Evolutionary conservation across 2,113 vertebrate species (phyloP), one percentile per base, ranked within the genome.

Genomic region (Microcebus jonahi): DNA sequence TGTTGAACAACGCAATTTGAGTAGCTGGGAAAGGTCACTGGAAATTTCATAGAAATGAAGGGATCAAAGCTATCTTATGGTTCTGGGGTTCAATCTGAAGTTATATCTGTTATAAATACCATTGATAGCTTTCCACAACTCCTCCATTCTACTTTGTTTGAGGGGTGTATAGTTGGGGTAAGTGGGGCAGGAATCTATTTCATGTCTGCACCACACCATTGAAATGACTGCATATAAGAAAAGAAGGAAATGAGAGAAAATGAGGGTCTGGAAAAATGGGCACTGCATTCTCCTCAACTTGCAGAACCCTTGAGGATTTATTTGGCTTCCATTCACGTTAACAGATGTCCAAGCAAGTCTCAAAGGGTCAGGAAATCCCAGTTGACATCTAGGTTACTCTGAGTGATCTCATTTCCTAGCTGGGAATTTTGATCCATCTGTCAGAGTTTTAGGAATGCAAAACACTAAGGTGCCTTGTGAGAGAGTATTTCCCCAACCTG

Each of bases 401-500:
- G 87, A n/a, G 71, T 95, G 79, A 95, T 83, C 89, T 94, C 48
- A 85, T 91, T 91, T 95, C 31, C 89, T 92, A 82, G 36, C 23
- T 65, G 45, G n/a, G 27, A 91, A 75, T 36, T 91, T 63, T 20
- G 8, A 29, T 68, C 81, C 86, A 65, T 91, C 81, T 96, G 85
- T 97, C 57, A 90, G 61, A 93, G 57, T 86, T 91, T 97, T 86
- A 95, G 59, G 63, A 93, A 68, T 27, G 86, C 23, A 87, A 94
- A 96, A 86, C 29, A 59, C 11, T 15, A 42, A 36, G 55, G 42
- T 67, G 42, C 89, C 73, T 91, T 86, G 6, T 27, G 59, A 87
- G 50, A 65, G 39, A 95, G 25, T 29, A 45, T 90, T 82, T 82
- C 53, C 59, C 42, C 50, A 82, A 11, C 63, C 50, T 65, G 4